phyloP scores from a whole-genome alignment of 1,140 invertebrate species.

The Scaptomyza montana region DNA sequence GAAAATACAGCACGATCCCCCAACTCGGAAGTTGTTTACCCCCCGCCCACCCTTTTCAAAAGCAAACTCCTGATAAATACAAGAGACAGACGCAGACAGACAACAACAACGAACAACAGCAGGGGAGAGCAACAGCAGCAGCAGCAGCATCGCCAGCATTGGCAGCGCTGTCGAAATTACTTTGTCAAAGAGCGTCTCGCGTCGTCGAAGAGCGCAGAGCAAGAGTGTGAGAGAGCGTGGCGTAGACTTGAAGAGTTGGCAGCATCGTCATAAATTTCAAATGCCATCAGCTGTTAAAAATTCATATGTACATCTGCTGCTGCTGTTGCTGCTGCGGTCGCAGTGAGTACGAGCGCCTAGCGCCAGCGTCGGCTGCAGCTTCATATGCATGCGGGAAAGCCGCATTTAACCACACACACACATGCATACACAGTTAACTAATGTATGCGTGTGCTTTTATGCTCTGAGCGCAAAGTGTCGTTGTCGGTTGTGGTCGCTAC shows the following conservation, averaged over 20 bases:
- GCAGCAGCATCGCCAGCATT: neutral
- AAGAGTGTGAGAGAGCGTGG: constrained; percentile 12
- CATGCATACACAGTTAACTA: constrained; percentile 4
- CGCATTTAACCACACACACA: constrained; percentile 13
- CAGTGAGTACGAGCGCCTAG: neutral
- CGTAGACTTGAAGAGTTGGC: constrained; percentile 24
- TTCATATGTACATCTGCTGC: constrained; percentile 51
- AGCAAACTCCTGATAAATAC: constrained; percentile 6
- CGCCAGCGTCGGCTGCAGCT: constrained; percentile 19
- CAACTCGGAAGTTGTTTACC: constrained; percentile 34
- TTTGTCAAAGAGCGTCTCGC: constrained; percentile 22
- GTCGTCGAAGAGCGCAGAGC: constrained; percentile 19
- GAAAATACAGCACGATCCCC: constrained; percentile 29
- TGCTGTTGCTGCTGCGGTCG: constrained; percentile 25
- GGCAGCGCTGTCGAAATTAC: constrained; percentile 24
- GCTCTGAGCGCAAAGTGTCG: constrained; percentile 45
- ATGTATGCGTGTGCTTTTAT: constrained; percentile 19
- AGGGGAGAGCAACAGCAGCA: constrained; percentile 5
- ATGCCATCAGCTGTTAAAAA: constrained; percentile 75
- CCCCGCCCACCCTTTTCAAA: neutral
- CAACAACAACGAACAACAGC: constrained; percentile 10
- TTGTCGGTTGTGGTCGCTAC: constrained; percentile 13
- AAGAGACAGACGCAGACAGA: constrained; percentile 20
- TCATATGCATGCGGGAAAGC: constrained; percentile 44
- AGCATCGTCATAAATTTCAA: constrained; percentile 67